phyloP scores from a whole-genome alignment of 2,797 vertebrate species.

The Fistularia tabacaria region DNA sequence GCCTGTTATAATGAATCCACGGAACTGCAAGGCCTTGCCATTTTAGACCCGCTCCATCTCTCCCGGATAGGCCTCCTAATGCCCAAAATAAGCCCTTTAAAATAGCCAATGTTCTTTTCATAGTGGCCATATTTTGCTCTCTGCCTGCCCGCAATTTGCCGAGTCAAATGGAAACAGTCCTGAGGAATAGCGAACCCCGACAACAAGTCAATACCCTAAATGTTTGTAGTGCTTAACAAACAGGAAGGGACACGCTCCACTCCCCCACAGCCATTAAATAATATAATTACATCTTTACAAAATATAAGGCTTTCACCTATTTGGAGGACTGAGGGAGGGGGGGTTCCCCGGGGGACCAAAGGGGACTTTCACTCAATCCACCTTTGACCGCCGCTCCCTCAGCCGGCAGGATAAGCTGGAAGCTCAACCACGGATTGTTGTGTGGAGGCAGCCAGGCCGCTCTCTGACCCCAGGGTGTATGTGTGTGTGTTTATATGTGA shows the following conservation, averaged over 20 bases:
- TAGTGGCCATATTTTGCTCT: constrained; percentile 51
- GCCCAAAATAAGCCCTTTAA: constrained; percentile 70
- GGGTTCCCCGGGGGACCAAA: no score
- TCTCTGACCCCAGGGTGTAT: constrained; percentile 40
- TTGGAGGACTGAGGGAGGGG: not conserved
- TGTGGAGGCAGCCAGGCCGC: constrained; percentile 45
- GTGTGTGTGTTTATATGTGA: not conserved
- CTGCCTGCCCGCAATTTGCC: constrained; percentile 51
- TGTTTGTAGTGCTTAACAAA: constrained; percentile 43
- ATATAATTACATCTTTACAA: constrained; percentile 23
- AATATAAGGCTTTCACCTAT: constrained; percentile 20
- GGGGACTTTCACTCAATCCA: constrained; percentile 7
- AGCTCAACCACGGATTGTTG: constrained; percentile 25
- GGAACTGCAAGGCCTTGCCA: constrained; percentile 59
- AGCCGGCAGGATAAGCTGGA: constrained; percentile 13
- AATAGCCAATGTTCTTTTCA: constrained; percentile 68
- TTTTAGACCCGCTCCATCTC: constrained; percentile 60
- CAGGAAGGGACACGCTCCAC: constrained; percentile 11
- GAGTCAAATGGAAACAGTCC: constrained; percentile 59
- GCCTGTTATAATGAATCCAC: constrained; percentile 61
- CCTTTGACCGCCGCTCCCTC: constrained; percentile 37
- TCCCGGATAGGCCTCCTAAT: constrained; percentile 57
- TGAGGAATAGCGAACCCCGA: constrained; percentile 48
- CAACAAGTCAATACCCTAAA: constrained; percentile 46
- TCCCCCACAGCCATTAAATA: constrained; percentile 11